phyloP scores from a whole-genome alignment of 2,888 invertebrate species.

The Heteropelma amictum region DNA sequence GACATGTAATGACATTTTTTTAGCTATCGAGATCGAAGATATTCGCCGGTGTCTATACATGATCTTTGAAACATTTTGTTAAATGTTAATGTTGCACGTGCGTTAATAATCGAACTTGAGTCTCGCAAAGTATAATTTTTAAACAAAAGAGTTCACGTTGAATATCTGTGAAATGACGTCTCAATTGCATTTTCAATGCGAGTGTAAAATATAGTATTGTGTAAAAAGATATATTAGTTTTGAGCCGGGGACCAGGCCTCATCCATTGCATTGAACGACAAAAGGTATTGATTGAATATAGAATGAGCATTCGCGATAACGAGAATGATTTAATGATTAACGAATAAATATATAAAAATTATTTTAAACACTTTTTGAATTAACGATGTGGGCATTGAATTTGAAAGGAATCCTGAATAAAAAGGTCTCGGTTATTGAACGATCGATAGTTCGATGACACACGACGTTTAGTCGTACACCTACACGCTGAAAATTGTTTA shows the following conservation, averaged over 20 bases:
- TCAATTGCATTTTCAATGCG: conserved; percentile 18
- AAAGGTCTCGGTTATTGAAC: conserved; percentile 11
- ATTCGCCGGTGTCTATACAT: not conserved
- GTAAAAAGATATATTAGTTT: conserved; percentile 14
- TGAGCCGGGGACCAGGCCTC: not conserved
- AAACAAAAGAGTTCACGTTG: not conserved
- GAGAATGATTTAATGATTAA: not conserved
- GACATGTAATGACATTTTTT: not conserved
- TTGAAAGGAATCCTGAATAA: no score
- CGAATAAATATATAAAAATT: not conserved
- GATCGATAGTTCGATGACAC: conserved; percentile 17
- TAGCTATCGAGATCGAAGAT: not conserved
- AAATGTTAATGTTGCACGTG: not conserved
- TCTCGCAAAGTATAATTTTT: conserved; percentile 1
- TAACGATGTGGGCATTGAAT: no score
- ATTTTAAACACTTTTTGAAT: not conserved
- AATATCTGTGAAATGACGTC: not conserved
- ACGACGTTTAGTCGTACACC: not conserved
- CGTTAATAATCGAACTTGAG: not conserved
- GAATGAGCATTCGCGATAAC: no score
- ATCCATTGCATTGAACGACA: not conserved
- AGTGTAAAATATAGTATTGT: conserved; percentile 34
- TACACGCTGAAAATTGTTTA: conserved; percentile 45
- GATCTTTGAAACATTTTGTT: not conserved
- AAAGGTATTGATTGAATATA: not conserved